Base-by-base conservation (phyloP, 2,888 invertebrate genomes). In the Chrysotoxum bicinctum region DNA sequence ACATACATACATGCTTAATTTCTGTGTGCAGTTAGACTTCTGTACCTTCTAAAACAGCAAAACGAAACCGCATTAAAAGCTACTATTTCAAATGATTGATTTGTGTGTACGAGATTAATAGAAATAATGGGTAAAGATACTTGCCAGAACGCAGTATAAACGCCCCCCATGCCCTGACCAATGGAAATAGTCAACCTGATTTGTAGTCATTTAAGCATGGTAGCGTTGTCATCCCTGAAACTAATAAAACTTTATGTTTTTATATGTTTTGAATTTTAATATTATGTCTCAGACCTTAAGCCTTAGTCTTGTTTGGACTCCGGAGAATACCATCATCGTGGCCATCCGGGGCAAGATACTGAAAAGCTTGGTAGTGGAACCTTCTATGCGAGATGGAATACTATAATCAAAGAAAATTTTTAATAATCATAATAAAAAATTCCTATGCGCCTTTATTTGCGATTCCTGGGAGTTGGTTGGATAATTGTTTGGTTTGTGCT, bases 181-280 rank as follows among this genome's bases (percentile, higher is more conserved):
- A 26, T 23, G 32, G 30, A 68, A 66, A 75, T 80, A 85, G 72
- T 76, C 60, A 76, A 75, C 56, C 76, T 85, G 76, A 80, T 80
- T 85, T 85, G 80, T 76, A 85, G 84, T 85, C 80, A 80, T 82
- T 86, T 73, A 81, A 74, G 85, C 73, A 73, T 81, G 69, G 81
- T 43, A 62, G 58, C 69, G 73, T 69, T 77, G 73, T 81, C 81
- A 81, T 81, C 73, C 77, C 50, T 48, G 50, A 86, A 85, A 86
- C 81, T 81, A 86, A 86, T 86, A 86, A 86, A 86, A 86, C 81
- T 86, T 85, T 77, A 81, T 77, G 81, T 74, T 81, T 86, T 86
- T 81, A 85, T 86, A 86, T 74, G 81, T 86, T 81, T 81, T 81
- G 85, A 86, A 77, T 86, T 86, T 86, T 85, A 85, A 76, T 85